A percentile compares a stretch with the other conserved stretches of the same genome.
phyloP scores from a whole-genome alignment of 2,113 vertebrate species.

The Rutilus rutilus region DNA sequence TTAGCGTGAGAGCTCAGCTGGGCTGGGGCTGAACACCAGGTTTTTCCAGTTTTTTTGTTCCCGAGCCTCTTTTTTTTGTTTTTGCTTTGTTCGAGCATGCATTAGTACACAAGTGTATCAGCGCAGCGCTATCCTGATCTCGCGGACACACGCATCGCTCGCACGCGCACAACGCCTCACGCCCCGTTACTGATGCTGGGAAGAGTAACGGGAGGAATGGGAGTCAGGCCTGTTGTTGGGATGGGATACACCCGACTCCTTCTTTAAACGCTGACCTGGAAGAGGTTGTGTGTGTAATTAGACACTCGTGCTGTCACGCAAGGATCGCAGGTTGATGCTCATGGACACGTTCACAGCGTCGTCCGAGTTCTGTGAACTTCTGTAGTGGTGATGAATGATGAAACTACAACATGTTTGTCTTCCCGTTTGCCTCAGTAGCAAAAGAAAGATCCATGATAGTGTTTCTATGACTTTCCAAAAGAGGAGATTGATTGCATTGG shows the following conservation, averaged over 20 bases:
- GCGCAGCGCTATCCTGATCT: background rate
- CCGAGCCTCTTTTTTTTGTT: conserved; percentile 61
- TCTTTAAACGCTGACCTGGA: background rate
- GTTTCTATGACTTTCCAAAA: too few species aligned
- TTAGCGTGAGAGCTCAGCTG: conserved; percentile 79
- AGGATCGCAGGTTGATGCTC: too few species aligned
- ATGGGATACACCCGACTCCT: background rate
- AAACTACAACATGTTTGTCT: too few species aligned
- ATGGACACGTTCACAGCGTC: too few species aligned
- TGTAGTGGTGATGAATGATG: too few species aligned
- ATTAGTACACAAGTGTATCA: conserved; percentile 64
- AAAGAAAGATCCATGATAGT: too few species aligned
- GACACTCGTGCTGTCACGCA: background rate
- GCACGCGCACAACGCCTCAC: too few species aligned
- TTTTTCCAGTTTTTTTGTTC: conserved; percentile 79
- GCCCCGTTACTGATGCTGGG: background rate
- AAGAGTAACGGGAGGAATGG: background rate
- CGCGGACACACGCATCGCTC: background rate
- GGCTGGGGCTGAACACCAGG: conserved; percentile 76
- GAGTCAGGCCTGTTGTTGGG: background rate
- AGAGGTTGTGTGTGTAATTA: background rate
- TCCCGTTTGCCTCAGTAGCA: too few species aligned
- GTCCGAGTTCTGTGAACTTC: too few species aligned
- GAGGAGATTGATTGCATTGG: too few species aligned
- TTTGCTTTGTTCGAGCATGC: conserved; percentile 61